Evolutionary conservation across 2,113 vertebrate species (phyloP), one percentile per base, ranked within the genome.

Genomic region (Mobula hypostoma): DNA sequence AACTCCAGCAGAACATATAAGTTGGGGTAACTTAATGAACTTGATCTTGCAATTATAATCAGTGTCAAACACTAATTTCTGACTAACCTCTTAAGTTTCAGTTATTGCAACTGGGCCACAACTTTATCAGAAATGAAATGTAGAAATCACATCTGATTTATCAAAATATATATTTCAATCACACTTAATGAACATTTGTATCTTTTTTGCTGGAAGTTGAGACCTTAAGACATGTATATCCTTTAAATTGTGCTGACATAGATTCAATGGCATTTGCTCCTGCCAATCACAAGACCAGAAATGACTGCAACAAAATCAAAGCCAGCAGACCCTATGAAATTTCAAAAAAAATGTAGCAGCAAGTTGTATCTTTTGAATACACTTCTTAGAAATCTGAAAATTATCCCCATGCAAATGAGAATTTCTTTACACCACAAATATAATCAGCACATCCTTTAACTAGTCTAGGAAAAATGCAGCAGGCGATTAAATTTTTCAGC

Each of bases 281-380:
- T 72, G 36, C 17, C 88, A 91, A 93, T 93, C 90, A 93, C 87
- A 93, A 93, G 72, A 72, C 3, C 68, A 74, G 32, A 27, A 93
- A 40, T 36, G 24, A 74, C 21, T 93, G 9, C 7, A 27, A 17
- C 36, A 93, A 36, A 72, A 93, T 74, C 70, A 48, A 48, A 12
- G 19, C 24, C 68, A 68, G n/a, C 63, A 21, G 36, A 70, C 27
- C 68, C 17, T 36, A 32, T 15, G 68, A 93, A 32, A 21, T 27
- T 7, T 27, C 21, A 72, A 9, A 40, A 14, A 2, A 93, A 74
- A 48, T 48, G 48, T 48, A 74, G 19, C 32, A 93, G 68, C 19
- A 93, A 93, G 68, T 93, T 93, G 17, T 74, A 93, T 48, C 24
- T 74, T 93, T 72, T 8, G 29, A 93, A 93, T 48, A 32, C 29